Conservation (phyloP, 2,113 vertebrate genomes). For the Cavia porcellus region DNA sequence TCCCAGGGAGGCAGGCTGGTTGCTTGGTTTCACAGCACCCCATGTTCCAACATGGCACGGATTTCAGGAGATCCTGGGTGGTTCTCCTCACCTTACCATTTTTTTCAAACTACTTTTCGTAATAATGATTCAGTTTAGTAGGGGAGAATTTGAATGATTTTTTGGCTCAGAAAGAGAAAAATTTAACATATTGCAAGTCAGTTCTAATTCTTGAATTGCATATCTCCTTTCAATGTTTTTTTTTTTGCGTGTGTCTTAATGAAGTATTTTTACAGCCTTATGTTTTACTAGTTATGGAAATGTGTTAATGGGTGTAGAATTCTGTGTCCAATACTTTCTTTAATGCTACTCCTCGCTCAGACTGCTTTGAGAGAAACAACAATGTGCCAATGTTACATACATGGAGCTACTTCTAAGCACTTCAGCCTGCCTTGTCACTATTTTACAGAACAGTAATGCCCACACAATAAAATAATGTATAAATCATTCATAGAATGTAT, state of each 20-base stretch:
- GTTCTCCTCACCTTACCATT: not conserved
- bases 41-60: too few species aligned
- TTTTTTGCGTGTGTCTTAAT: not conserved
- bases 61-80: too few species aligned
- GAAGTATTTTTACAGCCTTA: not conserved
- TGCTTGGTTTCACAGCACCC: too few species aligned
- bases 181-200: not conserved
- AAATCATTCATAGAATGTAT: too few species aligned
- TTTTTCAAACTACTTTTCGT: not conserved
- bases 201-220: not conserved
- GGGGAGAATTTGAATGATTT: not conserved
- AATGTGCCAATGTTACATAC: too few species aligned
- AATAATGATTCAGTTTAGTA: not conserved
- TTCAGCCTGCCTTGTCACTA: too few species aligned
- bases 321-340: not conserved
- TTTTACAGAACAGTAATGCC: too few species aligned
- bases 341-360: not conserved
- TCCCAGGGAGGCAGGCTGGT: too few species aligned
- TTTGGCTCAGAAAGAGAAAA: not conserved
- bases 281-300: not conserved
- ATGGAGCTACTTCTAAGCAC: too few species aligned
- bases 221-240: not conserved
- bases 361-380: too few species aligned
- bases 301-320: not conserved
- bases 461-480: too few species aligned